Conservation (phyloP, 2,888 invertebrate species). For the Catocala nupta region DNA sequence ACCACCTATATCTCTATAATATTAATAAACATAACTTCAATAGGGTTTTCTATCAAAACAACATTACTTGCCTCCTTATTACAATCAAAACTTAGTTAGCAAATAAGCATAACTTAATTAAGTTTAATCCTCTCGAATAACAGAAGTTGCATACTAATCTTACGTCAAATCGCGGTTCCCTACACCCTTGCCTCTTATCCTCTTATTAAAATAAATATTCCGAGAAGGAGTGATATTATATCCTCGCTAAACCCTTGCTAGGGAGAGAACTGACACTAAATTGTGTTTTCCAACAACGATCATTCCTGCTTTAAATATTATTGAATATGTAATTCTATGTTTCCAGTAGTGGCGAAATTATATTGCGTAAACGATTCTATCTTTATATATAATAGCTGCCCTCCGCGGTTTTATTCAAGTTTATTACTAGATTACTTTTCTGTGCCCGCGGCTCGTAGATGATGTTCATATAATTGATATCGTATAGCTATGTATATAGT, state of each 20-base stretch:
- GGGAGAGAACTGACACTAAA: slow-evolving; percentile 49
- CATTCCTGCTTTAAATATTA: slow-evolving; percentile 5
- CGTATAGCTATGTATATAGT: no score
- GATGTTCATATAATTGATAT: no score
- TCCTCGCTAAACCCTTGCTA: slow-evolving; percentile 49
- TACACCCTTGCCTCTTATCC: slow-evolving; percentile 57
- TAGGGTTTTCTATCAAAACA: no score
- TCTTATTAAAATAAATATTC: slow-evolving; percentile 75
- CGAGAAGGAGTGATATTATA: slow-evolving; percentile 59
- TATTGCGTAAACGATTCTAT: no score
- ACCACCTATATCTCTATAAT: no score
- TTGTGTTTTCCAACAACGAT: slow-evolving; percentile 52
- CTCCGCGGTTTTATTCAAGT: no score
- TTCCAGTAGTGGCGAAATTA: no score
- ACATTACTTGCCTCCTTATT: no score
- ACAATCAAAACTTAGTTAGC: slow-evolving; percentile 1
- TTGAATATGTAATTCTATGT: neutral
- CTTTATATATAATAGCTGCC: no score
- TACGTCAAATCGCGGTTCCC: slow-evolving; percentile 42
- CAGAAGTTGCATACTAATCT: slow-evolving; percentile 44
- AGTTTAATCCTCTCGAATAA: slow-evolving; percentile 8
- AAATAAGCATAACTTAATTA: slow-evolving; percentile 13
- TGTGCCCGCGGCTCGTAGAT: no score
- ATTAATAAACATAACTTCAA: no score
- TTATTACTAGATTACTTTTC: no score